A percentile compares a stretch with the other conserved stretches of the same genome.
phyloP scores from a whole-genome alignment of 2,888 invertebrate genomes.

The Galeopsomyia nigrocyanea region DNA sequence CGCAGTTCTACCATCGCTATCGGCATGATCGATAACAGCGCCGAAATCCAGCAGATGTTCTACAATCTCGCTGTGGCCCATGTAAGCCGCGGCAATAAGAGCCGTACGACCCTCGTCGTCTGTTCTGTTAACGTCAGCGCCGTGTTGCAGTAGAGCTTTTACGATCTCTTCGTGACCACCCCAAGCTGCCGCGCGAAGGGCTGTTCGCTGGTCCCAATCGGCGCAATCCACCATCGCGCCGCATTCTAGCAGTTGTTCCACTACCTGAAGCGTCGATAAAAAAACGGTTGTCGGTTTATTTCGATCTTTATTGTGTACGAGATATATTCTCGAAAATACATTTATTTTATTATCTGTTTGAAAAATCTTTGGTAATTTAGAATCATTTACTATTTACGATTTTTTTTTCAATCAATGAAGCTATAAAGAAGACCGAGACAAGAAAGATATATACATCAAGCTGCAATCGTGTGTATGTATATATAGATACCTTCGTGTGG shows the following conservation, averaged over 20 bases:
- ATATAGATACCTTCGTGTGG: constrained; percentile 83
- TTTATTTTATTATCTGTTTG: too few relatives aligned
- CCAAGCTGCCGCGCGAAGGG: constrained; percentile 92
- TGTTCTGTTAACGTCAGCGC: constrained; percentile 84
- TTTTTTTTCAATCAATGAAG: too few relatives aligned
- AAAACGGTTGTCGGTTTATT: too few relatives aligned
- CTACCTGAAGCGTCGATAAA: constrained; percentile 72
- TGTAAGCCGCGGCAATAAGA: constrained; percentile 94
- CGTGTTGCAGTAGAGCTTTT: constrained; percentile 80
- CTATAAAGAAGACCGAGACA: too few relatives aligned
- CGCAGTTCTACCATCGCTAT: constrained; percentile 90
- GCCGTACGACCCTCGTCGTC: constrained; percentile 94
- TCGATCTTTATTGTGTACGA: too few relatives aligned
- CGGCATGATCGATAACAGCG: constrained; percentile 87
- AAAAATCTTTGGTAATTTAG: too few relatives aligned
- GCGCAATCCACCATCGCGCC: constrained; percentile 89
- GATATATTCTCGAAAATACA: too few relatives aligned
- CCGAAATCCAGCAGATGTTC: constrained; percentile 85
- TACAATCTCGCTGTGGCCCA: constrained; percentile 95
- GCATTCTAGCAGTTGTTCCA: constrained; percentile 82
- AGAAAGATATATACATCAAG: too few relatives aligned
- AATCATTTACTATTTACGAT: too few relatives aligned
- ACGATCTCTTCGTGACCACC: constrained; percentile 92
- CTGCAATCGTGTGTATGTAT: too few relatives aligned
- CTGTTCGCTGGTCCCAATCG: constrained; percentile 90